Evolutionary conservation across 1,140 invertebrate species (phyloP).

Genomic region (Drosophila baimaii): DNA sequence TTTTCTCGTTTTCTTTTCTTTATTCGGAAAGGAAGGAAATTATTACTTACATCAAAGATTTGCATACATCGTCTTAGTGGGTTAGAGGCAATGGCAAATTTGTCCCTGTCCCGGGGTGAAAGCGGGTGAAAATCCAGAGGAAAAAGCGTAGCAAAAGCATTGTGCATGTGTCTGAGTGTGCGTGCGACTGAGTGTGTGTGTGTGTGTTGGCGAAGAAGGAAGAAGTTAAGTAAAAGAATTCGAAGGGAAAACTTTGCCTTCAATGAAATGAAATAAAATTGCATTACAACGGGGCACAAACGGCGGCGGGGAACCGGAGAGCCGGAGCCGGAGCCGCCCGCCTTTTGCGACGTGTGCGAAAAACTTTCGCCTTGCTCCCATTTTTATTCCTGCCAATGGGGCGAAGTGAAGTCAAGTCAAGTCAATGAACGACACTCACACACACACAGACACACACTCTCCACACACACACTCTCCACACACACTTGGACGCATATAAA

Average conservation of each 20-base stretch:
- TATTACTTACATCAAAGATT: constrained; percentile 82
- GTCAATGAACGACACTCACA: constrained; percentile 69
- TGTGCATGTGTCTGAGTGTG: constrained; percentile 33
- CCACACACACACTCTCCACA: constrained; percentile 7
- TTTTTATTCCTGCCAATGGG: constrained; percentile 66
- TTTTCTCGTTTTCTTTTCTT: constrained; percentile 1
- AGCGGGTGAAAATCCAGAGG: background rate
- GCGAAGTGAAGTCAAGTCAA: constrained; percentile 69
- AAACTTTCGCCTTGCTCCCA: constrained; percentile 71
- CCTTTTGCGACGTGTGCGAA: constrained; percentile 66
- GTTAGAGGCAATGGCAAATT: constrained; percentile 50
- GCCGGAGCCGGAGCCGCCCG: background rate
- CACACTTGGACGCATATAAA: constrained; percentile 56
- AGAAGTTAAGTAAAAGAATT: constrained; percentile 80
- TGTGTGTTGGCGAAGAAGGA: constrained; percentile 22
- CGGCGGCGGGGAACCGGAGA: constrained; percentile 3
- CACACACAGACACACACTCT: constrained; percentile 2
- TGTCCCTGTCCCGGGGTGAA: constrained; percentile 12
- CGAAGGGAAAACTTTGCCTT: constrained; percentile 76
- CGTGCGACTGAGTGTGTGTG: constrained; percentile 15
- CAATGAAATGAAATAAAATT: constrained; percentile 83
- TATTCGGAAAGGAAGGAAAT: constrained; percentile 66
- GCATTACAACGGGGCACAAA: constrained; percentile 76
- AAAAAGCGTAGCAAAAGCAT: constrained; percentile 26
- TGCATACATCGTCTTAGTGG: constrained; percentile 72